These are phyloP conservation scores for Chymomyza amoena DNA, from an alignment of 2,888 invertebrate genomes.

Conservation along the genomic window DNA sequence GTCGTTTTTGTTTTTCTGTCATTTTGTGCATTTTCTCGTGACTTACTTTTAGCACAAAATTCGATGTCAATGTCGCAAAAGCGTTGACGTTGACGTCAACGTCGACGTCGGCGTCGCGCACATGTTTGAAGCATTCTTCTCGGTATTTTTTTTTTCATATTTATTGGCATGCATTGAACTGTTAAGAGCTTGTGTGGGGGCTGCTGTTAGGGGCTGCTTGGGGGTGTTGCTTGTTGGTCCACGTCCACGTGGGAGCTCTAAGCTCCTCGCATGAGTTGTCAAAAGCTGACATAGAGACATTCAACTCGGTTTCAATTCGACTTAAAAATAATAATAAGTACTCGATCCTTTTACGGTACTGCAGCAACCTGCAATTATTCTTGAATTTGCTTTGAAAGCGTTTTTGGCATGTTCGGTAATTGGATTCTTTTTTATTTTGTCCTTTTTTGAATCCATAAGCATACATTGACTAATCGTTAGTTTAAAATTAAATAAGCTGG, in stretches of 20 bases:
- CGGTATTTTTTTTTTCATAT: constrained; percentile 44
- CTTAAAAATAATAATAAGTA: background rate
- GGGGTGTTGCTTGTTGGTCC: no score
- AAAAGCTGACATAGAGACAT: background rate
- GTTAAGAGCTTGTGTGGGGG: constrained; percentile 26
- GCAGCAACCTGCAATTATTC: background rate
- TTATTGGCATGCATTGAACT: constrained; percentile 61
- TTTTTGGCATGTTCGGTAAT: background rate
- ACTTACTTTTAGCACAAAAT: constrained; percentile 52
- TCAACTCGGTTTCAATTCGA: background rate
- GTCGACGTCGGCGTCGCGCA: constrained; percentile 7
- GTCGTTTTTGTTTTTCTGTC: constrained; percentile 15
- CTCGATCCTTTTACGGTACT: background rate
- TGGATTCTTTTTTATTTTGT: background rate
- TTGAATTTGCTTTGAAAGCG: background rate
- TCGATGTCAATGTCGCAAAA: constrained; percentile 56
- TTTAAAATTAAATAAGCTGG: no score
- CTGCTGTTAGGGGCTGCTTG: constrained; percentile 3
- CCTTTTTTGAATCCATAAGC: background rate
- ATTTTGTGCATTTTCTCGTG: constrained; percentile 27
- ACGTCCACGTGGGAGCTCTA: background rate
- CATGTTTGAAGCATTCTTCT: constrained; percentile 45
- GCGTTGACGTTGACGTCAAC: background rate
- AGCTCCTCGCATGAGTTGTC: background rate
- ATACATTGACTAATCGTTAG: no score